Base-by-base conservation (phyloP, 2,113 vertebrate species). In the Speoplatyrhinus poulsoni region DNA sequence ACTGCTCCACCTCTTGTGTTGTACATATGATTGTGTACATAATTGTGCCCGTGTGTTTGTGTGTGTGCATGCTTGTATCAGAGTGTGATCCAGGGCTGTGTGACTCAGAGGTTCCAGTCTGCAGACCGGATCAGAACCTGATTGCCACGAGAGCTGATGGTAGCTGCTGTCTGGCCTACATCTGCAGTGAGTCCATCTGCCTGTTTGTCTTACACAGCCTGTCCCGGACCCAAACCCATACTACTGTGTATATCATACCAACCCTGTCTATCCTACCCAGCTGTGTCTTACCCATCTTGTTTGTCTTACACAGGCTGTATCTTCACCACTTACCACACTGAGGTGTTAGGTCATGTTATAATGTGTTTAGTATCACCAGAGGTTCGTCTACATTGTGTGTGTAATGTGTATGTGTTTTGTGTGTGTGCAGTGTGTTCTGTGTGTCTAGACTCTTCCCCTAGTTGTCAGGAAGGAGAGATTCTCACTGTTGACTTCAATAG, bases 61-160 rank as follows among this genome's bases (percentile, higher is more conserved):
- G 17, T 53, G 15, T 69, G 3, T 60, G 59, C 26, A 36, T 60
- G 19, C 66, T 41, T 70, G 41, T 9, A 52, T 15, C 83, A 99
- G 96, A 98, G 75, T 99, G 97, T 78, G 96, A 98, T 84, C 94
- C 96, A 33, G 91, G 91, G 15, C 93, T 93, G 67, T 99, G 97
- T 77, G 93, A 94, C 66, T 79, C 86, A 1, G 56, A 88, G 46
- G 56, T 92, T 32, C 96, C 95, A 15, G 82, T 66, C 64, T 99
- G 97, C 79, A 91, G 86, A 62, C 92, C 93, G 0, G 97, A 98
- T 88, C 96, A 98, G 88, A 94, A 79, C 0, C 74, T 94, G n/a
- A 92, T 98, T 32, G 73, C 90, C 2, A 93, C 93, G 72, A 93
- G 81, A 47, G 89, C 94, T 12, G 95, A 95, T 41, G 93, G 91